Conservation (phyloP, 2,113 vertebrate species). For the Diphyllodes magnificus region DNA sequence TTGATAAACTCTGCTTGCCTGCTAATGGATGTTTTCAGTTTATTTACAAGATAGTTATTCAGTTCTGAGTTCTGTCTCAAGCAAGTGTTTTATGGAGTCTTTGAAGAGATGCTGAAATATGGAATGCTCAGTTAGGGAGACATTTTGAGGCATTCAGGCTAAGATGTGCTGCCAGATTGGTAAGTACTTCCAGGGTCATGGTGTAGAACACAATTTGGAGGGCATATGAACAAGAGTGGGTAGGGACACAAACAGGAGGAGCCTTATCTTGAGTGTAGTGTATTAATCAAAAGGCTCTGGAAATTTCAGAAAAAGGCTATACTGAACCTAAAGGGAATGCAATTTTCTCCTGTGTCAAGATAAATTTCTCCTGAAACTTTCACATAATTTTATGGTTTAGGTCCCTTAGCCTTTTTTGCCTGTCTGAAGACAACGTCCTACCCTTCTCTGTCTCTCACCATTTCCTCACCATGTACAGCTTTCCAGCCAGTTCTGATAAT, state of each 20-base stretch:
- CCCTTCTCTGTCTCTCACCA: background rate
- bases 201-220: background rate
- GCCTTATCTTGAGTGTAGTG: background rate
- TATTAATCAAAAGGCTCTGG: background rate
- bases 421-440: background rate
- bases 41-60: background rate
- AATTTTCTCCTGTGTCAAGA: background rate
- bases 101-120: background rate
- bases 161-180: background rate
- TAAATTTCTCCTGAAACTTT: background rate
- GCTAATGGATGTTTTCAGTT: background rate
- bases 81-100: background rate
- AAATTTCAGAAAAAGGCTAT: background rate
- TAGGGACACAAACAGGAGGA: background rate
- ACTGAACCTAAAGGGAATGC: background rate
- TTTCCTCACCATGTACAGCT: background rate
- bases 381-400: background rate
- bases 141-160: background rate
- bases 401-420: background rate
- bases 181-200: background rate
- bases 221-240: accelerated
- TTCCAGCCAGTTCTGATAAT: background rate
- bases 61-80: background rate
- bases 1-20: background rate
- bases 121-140: background rate